Conservation (phyloP, 2,888 invertebrate genomes). For the Geophilus truncorum region DNA sequence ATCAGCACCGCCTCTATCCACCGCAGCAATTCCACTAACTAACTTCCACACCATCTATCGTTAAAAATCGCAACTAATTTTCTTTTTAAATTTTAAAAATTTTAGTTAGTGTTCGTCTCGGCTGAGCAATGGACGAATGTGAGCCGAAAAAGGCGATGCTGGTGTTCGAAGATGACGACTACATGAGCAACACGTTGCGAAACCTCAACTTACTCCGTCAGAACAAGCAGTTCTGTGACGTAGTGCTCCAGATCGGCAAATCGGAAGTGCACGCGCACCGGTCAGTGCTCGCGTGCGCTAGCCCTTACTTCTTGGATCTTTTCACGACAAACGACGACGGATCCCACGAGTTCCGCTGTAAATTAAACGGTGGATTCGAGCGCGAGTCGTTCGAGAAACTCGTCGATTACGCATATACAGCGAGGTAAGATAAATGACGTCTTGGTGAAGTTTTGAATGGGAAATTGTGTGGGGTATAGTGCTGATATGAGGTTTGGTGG, state of each 20-base stretch:
- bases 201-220: constrained; percentile 73
- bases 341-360: constrained; percentile 52
- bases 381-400: constrained; percentile 66
- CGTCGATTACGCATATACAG: constrained; percentile 78
- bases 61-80: too few species aligned
- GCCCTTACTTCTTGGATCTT: constrained; percentile 69
- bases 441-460: neutral
- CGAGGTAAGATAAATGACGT: constrained; percentile 54
- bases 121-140: neutral
- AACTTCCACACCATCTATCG: too few species aligned
- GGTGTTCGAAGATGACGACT: constrained; percentile 42
- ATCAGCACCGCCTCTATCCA: too few species aligned
- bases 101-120: neutral
- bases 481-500: too few species aligned
- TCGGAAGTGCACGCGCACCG: constrained; percentile 70
- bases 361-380: constrained; percentile 61
- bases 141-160: constrained; percentile 36
- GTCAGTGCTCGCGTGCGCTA: constrained; percentile 71
- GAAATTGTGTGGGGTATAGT: neutral
- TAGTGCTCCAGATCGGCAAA: constrained; percentile 65
- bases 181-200: constrained; percentile 53
- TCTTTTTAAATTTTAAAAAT: too few species aligned
- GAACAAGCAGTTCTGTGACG: constrained; percentile 80
- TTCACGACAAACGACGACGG: constrained; percentile 59
- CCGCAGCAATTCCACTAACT: too few species aligned